Percentiles rank a stretch among this genome's conserved stretches.
Conservation (phyloP, 2,113 vertebrate genomes). For the Eira barbara region DNA sequence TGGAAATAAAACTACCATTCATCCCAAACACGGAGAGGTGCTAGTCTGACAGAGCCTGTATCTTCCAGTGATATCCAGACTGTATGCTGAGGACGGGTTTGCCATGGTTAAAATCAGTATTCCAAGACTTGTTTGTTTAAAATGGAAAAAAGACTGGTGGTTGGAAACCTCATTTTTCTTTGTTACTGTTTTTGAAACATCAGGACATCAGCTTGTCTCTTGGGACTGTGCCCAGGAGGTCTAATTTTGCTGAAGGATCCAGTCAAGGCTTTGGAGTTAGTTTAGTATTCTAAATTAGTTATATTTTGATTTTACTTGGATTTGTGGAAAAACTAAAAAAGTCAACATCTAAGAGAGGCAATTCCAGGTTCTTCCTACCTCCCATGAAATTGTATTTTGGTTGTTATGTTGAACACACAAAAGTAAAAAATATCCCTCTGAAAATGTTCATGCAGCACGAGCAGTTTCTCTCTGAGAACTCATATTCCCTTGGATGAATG, state of each 20-base stretch:
- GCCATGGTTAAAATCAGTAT: constrained; percentile 67
- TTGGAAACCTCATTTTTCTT: constrained; percentile 66
- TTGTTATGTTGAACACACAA: constrained; percentile 57
- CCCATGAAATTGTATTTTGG: constrained; percentile 68
- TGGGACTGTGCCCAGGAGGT: constrained; percentile 69
- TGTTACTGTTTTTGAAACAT: constrained; percentile 76
- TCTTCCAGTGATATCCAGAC: constrained; percentile 42
- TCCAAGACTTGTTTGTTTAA: constrained; percentile 57
- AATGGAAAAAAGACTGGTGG: constrained; percentile 62
- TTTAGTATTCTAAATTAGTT: constrained; percentile 72
- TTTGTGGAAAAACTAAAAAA: constrained; percentile 70
- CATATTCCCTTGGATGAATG: background rate
- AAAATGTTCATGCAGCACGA: constrained; percentile 42
- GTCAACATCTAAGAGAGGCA: constrained; percentile 58
- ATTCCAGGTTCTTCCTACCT: constrained; percentile 68
- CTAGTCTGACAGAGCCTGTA: background rate
- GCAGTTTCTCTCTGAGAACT: constrained; percentile 41
- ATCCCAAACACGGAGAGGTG: background rate
- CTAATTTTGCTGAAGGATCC: constrained; percentile 74
- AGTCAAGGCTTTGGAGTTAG: constrained; percentile 66
- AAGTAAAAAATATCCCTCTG: constrained; percentile 60
- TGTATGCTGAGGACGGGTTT: constrained; percentile 45
- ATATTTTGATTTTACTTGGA: constrained; percentile 74
- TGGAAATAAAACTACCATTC: constrained; percentile 45
- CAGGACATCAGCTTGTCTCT: constrained; percentile 73